A percentile compares a stretch with the other conserved stretches of the same genome.
Conservation (phyloP, 2,113 vertebrate species). For the Labeo catla region DNA sequence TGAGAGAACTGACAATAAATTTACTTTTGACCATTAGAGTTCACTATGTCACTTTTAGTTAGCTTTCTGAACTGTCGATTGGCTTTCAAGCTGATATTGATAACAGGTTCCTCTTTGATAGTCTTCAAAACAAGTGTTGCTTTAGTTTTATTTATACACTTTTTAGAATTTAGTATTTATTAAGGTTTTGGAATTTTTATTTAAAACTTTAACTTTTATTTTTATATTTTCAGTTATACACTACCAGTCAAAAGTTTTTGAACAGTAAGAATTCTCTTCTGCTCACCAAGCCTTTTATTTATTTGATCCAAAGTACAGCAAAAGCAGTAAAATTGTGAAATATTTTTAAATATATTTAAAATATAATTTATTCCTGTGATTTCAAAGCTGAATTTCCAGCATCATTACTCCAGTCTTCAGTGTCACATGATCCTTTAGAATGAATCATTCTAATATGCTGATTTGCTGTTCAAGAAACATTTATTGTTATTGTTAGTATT, state of each 20-base stretch:
- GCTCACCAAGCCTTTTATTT: too few relatives aligned
- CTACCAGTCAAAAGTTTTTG: too few relatives aligned
- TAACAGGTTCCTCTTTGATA: not conserved
- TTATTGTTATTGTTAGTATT: too few relatives aligned
- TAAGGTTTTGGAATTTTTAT: not conserved
- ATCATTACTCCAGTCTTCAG: not conserved
- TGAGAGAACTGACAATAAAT: slow-evolving; percentile 7
- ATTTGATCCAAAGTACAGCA: too few relatives aligned
- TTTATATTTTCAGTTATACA: not conserved
- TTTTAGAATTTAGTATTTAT: too few relatives aligned
- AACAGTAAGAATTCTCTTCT: too few relatives aligned
- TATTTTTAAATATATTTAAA: too few relatives aligned
- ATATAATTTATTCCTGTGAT: too few relatives aligned
- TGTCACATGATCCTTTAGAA: not conserved
- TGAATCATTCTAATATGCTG: too few relatives aligned
- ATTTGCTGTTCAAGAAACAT: too few relatives aligned
- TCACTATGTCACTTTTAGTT: not conserved
- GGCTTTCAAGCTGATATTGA: not conserved
- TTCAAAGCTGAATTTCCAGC: too few relatives aligned
- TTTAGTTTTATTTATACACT: not conserved
- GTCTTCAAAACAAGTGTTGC: not conserved
- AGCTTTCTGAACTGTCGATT: not conserved
- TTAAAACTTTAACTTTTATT: not conserved
- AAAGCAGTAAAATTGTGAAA: too few relatives aligned
- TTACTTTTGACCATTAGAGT: slow-evolving; percentile 20